Base-by-base conservation (phyloP, 2,888 invertebrate genomes). In the Lymantria monacha region DNA sequence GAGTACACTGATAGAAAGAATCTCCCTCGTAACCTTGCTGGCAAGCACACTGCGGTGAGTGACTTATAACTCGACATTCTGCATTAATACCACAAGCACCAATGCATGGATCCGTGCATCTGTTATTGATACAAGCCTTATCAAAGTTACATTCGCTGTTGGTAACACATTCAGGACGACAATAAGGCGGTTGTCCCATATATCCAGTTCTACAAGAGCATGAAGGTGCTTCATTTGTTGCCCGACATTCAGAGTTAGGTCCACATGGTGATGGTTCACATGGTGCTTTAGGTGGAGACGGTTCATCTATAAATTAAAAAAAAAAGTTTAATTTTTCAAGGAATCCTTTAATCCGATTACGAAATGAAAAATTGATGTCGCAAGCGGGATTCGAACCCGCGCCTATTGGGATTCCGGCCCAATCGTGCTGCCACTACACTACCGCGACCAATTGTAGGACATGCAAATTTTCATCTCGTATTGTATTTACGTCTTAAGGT, bases 11-110 rank as follows among this genome's bases (percentile, higher is more conserved):
- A 38, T 93, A 92, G 72, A 97, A 96, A 36, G 97, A 95, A 92
- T 97, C 95, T 45, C 97, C 97, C 53, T 94, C 92, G 73, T 93
- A 93, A 49, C 93, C 93, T 30, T 85, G 75, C 59, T 94, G 94
- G 73, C 97, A 97, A 49, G 93, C 93, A 74, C 97, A 97, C 53
- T 96, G 94, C 0, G 97, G 97, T 63, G 95, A 95, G 79, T 97
- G 97, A 77, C 96, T 96, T 48, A 96, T 93, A 1, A 96, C 95
- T 54, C 95, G 92, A 74, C 97, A 97, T 48, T 93, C 86, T 0
- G 97, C 95, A 50, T 94, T 93, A 57, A 93, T 92, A 47, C 97
- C 96, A 65, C 97, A 97, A 31, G 95, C 94, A 41, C 96, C 96
- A 3, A 94, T 92, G 69, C 97, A 97, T 13, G 97, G 96, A 75